A percentile compares a stretch with the other conserved stretches of the same genome.
Conservation (phyloP, 1,140 invertebrate species). For the Mya arenaria region DNA sequence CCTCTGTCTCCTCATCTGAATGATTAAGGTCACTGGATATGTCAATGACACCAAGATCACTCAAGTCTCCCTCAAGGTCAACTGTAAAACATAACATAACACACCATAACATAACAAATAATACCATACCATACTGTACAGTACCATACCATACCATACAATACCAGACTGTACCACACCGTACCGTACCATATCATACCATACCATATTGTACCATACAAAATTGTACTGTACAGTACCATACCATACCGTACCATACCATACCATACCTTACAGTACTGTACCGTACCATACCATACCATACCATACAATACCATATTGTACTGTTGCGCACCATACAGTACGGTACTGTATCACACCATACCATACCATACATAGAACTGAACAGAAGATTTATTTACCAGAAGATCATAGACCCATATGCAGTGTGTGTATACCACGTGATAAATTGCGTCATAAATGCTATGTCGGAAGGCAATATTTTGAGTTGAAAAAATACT, state of each 20-base stretch:
- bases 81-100: neutral
- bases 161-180: constrained; percentile 59
- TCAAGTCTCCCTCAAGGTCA: neutral
- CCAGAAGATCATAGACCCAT: too few relatives aligned
- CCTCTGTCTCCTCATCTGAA: neutral
- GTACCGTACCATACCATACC: constrained; percentile 55
- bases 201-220: constrained; percentile 64
- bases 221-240: constrained; percentile 63
- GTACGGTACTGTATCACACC: constrained; percentile 8
- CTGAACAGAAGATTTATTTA: too few relatives aligned
- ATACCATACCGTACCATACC: constrained; percentile 63
- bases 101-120: too few relatives aligned
- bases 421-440: too few relatives aligned
- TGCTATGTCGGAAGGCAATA: too few relatives aligned
- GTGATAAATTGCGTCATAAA: too few relatives aligned
- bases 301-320: constrained; percentile 49
- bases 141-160: too few relatives aligned
- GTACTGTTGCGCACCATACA: constrained; percentile 35
- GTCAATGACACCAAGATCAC: neutral
- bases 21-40: neutral
- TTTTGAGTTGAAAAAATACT: too few relatives aligned
- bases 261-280: constrained; percentile 58
- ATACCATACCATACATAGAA: constrained; percentile 37
- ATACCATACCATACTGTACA: too few relatives aligned
- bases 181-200: constrained; percentile 62